A percentile compares a stretch with the other conserved stretches of the same genome.
phyloP scores from a whole-genome alignment of 1,140 invertebrate genomes.

The Drosophila varians region DNA sequence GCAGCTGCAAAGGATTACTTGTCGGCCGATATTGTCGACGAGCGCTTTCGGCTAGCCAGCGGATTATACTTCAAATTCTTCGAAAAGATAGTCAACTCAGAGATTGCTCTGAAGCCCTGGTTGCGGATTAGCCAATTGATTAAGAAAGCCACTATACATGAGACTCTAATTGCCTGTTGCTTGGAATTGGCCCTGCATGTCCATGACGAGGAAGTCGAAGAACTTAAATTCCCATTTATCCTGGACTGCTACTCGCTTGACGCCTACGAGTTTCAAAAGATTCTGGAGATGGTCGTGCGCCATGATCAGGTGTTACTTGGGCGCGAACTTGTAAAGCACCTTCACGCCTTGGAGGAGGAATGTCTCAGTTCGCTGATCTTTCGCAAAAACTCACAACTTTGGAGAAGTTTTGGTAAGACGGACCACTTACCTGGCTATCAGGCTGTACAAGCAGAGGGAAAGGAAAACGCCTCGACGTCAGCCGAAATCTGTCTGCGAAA shows the following conservation, averaged over 20 bases:
- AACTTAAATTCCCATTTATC: conserved; percentile 94
- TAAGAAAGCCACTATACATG: conserved; percentile 88
- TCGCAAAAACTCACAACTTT: conserved; percentile 93
- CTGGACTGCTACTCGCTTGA: conserved; percentile 92
- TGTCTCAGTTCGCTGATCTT: conserved; percentile 97
- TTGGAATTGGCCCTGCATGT: conserved; percentile 96
- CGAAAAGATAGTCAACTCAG: conserved; percentile 92
- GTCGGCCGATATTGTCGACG: background rate
- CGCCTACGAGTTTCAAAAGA: conserved; percentile 96
- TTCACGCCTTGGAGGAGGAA: conserved; percentile 96
- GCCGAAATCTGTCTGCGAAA: conserved; percentile 81
- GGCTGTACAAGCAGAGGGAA: conserved; percentile 84
- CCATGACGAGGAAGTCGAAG: conserved; percentile 88
- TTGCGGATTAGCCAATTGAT: conserved; percentile 87
- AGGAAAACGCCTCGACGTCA: conserved; percentile 54
- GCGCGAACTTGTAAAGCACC: conserved; percentile 96
- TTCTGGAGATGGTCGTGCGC: conserved; percentile 96
- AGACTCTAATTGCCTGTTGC: conserved; percentile 95
- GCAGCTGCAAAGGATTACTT: background rate
- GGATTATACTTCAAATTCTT: conserved; percentile 93
- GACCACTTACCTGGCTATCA: conserved; percentile 86
- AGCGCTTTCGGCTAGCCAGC: conserved; percentile 25
- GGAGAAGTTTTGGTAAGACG: conserved; percentile 87
- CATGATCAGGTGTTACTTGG: conserved; percentile 93
- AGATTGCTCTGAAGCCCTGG: conserved; percentile 88